These are phyloP conservation scores for Oryzias woworae DNA, from an alignment of 2,113 vertebrate genomes.

Conservation along the genomic window DNA sequence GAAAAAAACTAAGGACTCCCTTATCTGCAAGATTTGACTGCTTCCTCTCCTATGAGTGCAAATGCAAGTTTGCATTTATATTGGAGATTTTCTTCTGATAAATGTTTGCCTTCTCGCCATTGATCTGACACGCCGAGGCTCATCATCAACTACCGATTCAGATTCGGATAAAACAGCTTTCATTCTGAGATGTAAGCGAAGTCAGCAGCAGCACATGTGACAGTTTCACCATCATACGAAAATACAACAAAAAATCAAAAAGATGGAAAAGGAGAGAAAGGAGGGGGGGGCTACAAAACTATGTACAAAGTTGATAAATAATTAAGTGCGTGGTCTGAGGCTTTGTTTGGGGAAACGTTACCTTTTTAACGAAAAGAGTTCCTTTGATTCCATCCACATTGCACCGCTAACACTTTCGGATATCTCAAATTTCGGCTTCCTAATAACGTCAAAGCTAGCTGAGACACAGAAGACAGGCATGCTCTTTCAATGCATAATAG, in stretches of 20 bases:
- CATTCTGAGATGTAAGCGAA: slow-evolving; percentile 59
- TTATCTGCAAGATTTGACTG: slow-evolving; percentile 5
- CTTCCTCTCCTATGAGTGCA: slow-evolving; percentile 37
- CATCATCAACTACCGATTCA: slow-evolving; percentile 6
- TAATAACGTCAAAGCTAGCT: slow-evolving; percentile 74
- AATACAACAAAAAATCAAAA: slow-evolving; percentile 51
- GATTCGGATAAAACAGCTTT: slow-evolving; percentile 1
- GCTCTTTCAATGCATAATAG: slow-evolving; percentile 78
- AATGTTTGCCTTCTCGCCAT: slow-evolving; percentile 7
- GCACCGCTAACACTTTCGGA: slow-evolving; percentile 66
- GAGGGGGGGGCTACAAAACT: slow-evolving; percentile 73
- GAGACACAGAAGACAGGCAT: slow-evolving; percentile 79
- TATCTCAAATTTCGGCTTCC: slow-evolving; percentile 66
- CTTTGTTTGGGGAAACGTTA: slow-evolving; percentile 74
- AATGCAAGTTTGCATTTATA: slow-evolving; percentile 32
- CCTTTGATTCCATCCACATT: slow-evolving; percentile 64
- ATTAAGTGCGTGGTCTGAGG: slow-evolving; percentile 81
- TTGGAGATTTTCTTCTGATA: slow-evolving; percentile 16
- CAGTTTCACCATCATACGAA: slow-evolving; percentile 70
- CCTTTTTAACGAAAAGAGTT: slow-evolving; percentile 64
- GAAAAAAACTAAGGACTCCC: background rate
- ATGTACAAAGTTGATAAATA: slow-evolving; percentile 82
- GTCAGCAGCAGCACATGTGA: slow-evolving; percentile 56
- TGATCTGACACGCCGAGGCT: slow-evolving; percentile 43
- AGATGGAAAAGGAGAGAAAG: slow-evolving; percentile 44